These are phyloP conservation scores for Nothoprocta perdicaria DNA, from an alignment of 2,113 vertebrate genomes.

Conservation along the genomic window DNA sequence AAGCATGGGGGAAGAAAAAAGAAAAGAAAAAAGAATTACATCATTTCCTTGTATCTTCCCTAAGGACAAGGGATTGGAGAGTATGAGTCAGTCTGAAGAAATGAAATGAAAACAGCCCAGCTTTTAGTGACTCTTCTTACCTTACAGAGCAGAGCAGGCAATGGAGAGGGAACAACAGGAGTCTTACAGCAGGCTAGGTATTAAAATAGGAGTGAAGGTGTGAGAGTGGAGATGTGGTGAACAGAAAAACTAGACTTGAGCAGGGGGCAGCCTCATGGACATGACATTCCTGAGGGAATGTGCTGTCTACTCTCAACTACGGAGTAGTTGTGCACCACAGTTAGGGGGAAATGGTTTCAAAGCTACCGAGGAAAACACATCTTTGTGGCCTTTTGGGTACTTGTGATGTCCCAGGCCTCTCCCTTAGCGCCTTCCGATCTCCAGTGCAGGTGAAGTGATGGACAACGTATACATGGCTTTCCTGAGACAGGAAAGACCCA, in stretches of 20 bases:
- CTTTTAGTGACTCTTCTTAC: slow-evolving; percentile 65
- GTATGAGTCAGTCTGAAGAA: slow-evolving; percentile 77
- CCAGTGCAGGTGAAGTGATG: background rate
- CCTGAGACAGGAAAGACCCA: background rate
- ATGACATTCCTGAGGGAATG: background rate
- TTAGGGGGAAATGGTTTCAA: background rate
- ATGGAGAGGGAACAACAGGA: background rate
- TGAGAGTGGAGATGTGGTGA: background rate
- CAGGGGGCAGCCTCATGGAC: background rate
- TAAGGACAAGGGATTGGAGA: slow-evolving; percentile 73
- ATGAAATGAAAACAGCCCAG: slow-evolving; percentile 72
- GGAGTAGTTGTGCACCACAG: background rate
- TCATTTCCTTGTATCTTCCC: slow-evolving; percentile 81
- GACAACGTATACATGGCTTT: background rate
- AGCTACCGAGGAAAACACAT: background rate
- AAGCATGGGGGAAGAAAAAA: slow-evolving; percentile 19
- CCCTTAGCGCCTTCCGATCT: background rate
- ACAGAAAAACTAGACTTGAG: background rate
- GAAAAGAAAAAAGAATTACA: slow-evolving; percentile 57
- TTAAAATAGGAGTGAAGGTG: slow-evolving; percentile 11
- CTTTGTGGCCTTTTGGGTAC: background rate
- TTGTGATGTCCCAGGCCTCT: background rate
- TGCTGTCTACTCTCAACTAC: background rate
- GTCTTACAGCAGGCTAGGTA: background rate
- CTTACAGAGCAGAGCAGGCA: slow-evolving; percentile 8